Conservation (phyloP, 2,797 vertebrate genomes). For the Eptatretus atami region DNA sequence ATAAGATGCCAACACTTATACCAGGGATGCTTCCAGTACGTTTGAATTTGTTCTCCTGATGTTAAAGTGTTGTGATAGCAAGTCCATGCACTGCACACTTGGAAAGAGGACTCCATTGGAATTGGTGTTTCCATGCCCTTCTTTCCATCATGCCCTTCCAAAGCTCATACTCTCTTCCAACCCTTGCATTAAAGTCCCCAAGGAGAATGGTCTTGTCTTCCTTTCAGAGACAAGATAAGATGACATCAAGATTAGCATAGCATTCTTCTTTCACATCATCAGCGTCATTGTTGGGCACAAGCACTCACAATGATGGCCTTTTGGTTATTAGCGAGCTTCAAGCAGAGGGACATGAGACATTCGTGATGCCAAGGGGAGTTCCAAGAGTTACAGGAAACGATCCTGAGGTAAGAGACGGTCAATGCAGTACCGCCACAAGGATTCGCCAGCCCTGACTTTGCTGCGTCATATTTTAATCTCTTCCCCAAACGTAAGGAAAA, state of each 20-base stretch:
- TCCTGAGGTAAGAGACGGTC: no score
- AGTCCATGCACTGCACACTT: not conserved
- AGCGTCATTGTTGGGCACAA: not conserved
- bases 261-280: not conserved
- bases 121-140: not conserved
- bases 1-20: not conserved
- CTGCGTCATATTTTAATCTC: no score
- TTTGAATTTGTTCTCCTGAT: not conserved
- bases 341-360: not conserved
- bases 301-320: not conserved
- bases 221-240: not conserved
- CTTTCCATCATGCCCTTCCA: not conserved
- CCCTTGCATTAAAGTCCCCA: not conserved
- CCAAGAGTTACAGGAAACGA: not conserved
- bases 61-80: not conserved
- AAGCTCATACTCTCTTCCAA: no score
- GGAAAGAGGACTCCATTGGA: slow-evolving; percentile 1
- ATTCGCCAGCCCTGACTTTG: no score
- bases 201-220: slow-evolving; percentile 3
- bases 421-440: no score
- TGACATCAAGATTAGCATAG: not conserved
- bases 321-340: slow-evolving; percentile 1
- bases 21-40: not conserved
- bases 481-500: no score
- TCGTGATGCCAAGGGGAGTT: not conserved